Conservation (phyloP, 2,797 vertebrate genomes). For the Heteromormyrus szaboi region DNA sequence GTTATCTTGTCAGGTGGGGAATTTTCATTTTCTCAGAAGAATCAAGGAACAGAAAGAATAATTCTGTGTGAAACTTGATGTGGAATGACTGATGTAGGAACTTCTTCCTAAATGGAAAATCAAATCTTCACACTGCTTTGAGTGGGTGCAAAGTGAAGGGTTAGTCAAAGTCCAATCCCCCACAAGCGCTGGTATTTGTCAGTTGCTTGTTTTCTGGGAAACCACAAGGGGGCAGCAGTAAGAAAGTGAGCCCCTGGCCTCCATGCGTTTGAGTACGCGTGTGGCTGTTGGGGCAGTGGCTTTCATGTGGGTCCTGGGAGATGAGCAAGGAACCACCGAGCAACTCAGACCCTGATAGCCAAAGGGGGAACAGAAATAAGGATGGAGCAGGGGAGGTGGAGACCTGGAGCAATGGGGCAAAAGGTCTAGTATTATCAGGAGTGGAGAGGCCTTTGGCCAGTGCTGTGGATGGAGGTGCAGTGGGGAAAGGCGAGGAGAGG, state of each 20-base stretch:
- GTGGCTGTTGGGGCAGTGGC: background rate
- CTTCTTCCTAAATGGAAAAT: background rate
- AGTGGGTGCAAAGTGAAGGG: background rate
- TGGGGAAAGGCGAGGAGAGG: background rate
- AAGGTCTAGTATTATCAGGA: background rate
- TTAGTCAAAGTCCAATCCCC: background rate
- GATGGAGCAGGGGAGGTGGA: background rate
- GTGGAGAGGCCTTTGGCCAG: background rate
- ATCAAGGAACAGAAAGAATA: background rate
- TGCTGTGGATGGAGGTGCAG: background rate
- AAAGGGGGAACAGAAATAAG: background rate
- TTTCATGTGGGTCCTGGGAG: background rate
- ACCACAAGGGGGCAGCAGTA: background rate
- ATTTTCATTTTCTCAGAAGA: background rate
- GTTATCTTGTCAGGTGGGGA: background rate
- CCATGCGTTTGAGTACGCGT: background rate
- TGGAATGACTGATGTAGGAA: background rate
- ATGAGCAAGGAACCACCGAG: conserved; percentile 15
- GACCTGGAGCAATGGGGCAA: background rate
- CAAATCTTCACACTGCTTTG: background rate
- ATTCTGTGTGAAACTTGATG: background rate
- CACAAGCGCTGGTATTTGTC: background rate
- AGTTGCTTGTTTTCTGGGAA: background rate
- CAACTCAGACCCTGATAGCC: background rate
- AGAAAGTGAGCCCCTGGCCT: background rate